Evolutionary conservation across 2,113 vertebrate species (phyloP).

Genomic region (Amazona guildingii): DNA sequence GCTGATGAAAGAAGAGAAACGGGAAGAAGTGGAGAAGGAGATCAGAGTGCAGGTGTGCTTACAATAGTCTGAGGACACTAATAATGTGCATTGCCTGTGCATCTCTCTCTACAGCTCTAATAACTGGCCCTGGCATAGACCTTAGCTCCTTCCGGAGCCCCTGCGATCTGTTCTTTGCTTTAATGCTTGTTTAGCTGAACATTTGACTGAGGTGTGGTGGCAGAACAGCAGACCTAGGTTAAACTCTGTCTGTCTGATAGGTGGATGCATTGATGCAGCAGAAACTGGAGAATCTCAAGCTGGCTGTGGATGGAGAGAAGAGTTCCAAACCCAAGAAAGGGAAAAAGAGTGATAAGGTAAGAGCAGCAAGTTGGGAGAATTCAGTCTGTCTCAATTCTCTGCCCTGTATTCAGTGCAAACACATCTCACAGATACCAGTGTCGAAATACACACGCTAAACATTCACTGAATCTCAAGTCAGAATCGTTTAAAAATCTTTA

Average conservation of each 20-base stretch:
- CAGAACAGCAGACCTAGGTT: not conserved
- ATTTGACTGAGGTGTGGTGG: not conserved
- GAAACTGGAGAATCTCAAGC: slow-evolving; percentile 78
- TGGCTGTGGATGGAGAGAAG: slow-evolving; percentile 77
- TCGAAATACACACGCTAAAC: not conserved
- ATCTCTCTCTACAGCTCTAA: not conserved
- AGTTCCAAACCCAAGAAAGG: slow-evolving; percentile 35
- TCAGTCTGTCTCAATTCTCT: not conserved
- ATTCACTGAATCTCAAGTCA: not conserved
- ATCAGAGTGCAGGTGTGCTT: slow-evolving; percentile 82
- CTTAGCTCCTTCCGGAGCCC: not conserved
- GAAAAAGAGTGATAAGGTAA: slow-evolving; percentile 58
- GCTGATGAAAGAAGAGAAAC: slow-evolving; percentile 79
- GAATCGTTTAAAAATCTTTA: not conserved
- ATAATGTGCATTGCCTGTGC: not conserved
- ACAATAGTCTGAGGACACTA: not conserved
- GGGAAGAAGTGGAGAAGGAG: slow-evolving; percentile 82
- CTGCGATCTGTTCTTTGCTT: not conserved
- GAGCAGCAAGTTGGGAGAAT: not conserved
- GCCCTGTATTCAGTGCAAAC: not conserved
- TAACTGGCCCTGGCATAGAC: not conserved
- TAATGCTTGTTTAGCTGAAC: not conserved
- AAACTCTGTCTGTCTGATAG: slow-evolving; percentile 58
- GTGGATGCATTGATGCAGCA: slow-evolving; percentile 85
- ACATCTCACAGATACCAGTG: not conserved